Evolutionary conservation across 2,113 vertebrate species (phyloP), one percentile per base, ranked within the genome.

Genomic region (Synchiropus splendidus): DNA sequence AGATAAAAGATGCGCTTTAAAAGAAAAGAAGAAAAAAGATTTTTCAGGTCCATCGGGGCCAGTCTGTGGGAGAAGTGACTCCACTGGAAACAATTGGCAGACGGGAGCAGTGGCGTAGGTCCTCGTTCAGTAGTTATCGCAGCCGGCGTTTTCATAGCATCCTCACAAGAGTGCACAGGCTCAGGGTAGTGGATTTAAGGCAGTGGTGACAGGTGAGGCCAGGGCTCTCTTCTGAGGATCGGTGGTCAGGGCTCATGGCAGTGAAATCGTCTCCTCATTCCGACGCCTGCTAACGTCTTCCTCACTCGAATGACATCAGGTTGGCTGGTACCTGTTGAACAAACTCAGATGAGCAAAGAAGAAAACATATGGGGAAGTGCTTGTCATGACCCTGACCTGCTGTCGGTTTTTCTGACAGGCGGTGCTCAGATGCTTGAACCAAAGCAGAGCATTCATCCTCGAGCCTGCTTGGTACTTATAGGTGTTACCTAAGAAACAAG

Each of bases 401-500:
- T 95, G 95, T 70, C 83, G 90, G 84, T 98, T 92, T 76, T 92
- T 96, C 83, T 94, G 94, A 84, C 94, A 97, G 66, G 95, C 95
- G 50, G 90, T 86, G 49, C 92, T 97, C 77, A 98, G 74, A 68
- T 98, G 94, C 79, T 97, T 98, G 67, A 94, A 96, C 95, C 95
- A 98, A n/a, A 93, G 82, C 85, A 89, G 81, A 9, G 95, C 95
- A 2, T 98, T 97, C 82, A 83, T 90, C 74, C 87, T 85, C 76
- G 82, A 95, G 54, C 95, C 95, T 54, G 95, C 93, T 80, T 98
- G 95, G 80, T 93, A 98, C 81, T 98, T 98, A 61, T 98, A 98
- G 0, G 93, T 97, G 81, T 97, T 98, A 75, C 95, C 95, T 98
- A 69, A 62, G 67, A 59, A 68, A 70, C 37, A 2, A 54, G 71